A percentile compares a stretch with the other conserved stretches of the same genome.
Evolutionary conservation across 2,113 vertebrate species (phyloP).

Genomic region (Corynorhinus townsendii): DNA sequence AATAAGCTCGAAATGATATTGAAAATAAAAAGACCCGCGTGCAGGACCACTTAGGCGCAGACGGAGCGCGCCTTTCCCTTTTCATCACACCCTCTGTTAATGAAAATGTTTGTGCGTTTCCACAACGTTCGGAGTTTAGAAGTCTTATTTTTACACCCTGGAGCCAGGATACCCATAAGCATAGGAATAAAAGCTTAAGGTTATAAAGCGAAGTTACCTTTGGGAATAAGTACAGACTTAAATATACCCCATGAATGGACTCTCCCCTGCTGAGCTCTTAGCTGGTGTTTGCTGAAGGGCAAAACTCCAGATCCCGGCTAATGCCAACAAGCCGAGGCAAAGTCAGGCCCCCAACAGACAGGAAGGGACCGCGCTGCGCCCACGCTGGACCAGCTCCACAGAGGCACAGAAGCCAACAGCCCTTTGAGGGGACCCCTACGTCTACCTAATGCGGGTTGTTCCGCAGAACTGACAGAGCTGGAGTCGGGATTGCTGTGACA

Average conservation of each 20-base stretch:
- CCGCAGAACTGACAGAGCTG: background rate
- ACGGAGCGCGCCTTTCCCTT: background rate
- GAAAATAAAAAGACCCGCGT: conserved; percentile 33
- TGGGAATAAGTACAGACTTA: conserved; percentile 58
- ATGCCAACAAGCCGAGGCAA: background rate
- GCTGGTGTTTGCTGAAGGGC: conserved; percentile 4
- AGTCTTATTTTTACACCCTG: conserved; percentile 46
- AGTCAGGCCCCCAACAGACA: background rate
- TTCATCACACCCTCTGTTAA: conserved; percentile 45
- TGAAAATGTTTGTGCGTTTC: conserved; percentile 38
- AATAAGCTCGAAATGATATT: background rate
- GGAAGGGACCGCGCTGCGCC: background rate
- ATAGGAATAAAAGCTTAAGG: conserved; percentile 49
- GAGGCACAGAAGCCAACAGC: background rate
- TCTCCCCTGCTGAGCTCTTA: conserved; percentile 24
- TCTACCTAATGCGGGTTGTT: fast-evolving
- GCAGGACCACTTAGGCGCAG: background rate
- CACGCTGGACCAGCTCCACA: background rate
- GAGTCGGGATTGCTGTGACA: background rate
- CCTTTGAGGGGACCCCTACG: background rate
- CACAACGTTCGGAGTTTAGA: conserved; percentile 50
- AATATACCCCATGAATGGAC: conserved; percentile 4
- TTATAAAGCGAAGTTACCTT: conserved; percentile 59
- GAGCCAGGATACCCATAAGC: conserved; percentile 45
- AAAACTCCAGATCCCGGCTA: conserved; percentile 15